Evolutionary conservation across 2,888 invertebrate species (phyloP).

Genomic region (Campoplex capitator): DNA sequence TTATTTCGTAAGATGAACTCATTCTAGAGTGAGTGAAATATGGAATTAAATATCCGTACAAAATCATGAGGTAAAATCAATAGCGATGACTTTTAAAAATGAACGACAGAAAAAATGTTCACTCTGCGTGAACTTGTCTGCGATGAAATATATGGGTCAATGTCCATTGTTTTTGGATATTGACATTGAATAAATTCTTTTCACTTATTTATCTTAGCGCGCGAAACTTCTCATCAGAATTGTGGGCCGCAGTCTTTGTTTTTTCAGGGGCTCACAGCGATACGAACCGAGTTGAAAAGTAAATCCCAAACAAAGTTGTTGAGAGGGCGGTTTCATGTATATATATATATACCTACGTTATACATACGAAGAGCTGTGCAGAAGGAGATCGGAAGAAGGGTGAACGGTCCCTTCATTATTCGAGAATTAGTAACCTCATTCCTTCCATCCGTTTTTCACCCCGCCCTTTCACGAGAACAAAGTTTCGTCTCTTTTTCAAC

Average conservation of each 20-base stretch:
- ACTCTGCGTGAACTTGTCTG: not conserved
- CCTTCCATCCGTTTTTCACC: conserved; percentile 74
- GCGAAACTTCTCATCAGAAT: not conserved
- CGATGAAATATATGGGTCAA: not conserved
- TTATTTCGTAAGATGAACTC: not conserved
- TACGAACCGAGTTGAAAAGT: conserved; percentile 65
- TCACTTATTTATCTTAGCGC: conserved; percentile 34
- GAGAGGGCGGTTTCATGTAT: conserved; percentile 4
- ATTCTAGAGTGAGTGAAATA: not conserved
- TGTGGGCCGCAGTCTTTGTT: conserved; percentile 21
- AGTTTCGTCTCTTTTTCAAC: conserved; percentile 68
- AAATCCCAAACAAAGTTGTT: conserved; percentile 76
- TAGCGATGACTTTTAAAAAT: no score
- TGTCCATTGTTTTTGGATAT: conserved; percentile 1
- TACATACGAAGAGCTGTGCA: conserved; percentile 60
- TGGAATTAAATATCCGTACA: not conserved
- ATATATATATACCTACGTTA: not conserved
- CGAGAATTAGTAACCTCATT: conserved; percentile 84
- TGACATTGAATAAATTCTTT: conserved; percentile 3
- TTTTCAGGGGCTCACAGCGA: conserved; percentile 27
- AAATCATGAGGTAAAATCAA: no score
- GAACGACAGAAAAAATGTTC: no score
- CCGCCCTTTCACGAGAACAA: conserved; percentile 54
- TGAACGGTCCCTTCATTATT: conserved; percentile 82
- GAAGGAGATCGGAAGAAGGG: conserved; percentile 71